Percentiles rank a stretch among this genome's conserved stretches.
phyloP scores from a whole-genome alignment of 2,888 invertebrate genomes.

The Leptura quadrifasciata region DNA sequence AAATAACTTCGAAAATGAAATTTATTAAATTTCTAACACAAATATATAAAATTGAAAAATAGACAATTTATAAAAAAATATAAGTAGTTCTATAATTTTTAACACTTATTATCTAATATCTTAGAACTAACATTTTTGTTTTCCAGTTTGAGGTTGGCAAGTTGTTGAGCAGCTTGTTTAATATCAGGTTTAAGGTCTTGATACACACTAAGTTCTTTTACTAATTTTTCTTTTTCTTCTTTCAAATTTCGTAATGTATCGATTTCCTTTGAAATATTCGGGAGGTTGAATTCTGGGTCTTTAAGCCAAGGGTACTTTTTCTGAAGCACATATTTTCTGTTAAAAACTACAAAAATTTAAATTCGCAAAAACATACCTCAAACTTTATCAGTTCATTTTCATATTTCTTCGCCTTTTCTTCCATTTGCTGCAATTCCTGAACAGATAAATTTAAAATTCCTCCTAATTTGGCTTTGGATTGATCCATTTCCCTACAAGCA shows the following conservation, averaged over 20 bases:
- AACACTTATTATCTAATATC: conserved; percentile 46
- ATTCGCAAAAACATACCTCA: conserved; percentile 60
- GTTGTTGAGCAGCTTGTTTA: conserved; percentile 66
- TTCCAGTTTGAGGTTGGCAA: conserved; percentile 64
- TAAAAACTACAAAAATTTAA: conserved; percentile 7
- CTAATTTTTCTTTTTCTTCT: conserved; percentile 63
- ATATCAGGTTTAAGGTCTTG: conserved; percentile 68
- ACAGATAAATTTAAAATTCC: conserved; percentile 49
- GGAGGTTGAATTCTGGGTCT: conserved; percentile 64
- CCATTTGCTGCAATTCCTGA: conserved; percentile 56
- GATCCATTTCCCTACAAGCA: conserved; percentile 53
- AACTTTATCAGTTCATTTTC: conserved; percentile 66
- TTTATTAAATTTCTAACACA: conserved; percentile 36
- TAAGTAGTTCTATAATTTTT: conserved; percentile 33
- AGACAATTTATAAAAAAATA: conserved; percentile 38
- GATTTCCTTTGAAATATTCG: conserved; percentile 65
- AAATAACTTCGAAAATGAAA: conserved; percentile 21
- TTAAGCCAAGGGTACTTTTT: conserved; percentile 62
- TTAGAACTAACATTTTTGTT: conserved; percentile 55
- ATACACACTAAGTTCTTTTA: conserved; percentile 65
- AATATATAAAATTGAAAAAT: conserved; percentile 40
- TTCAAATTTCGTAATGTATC: conserved; percentile 61
- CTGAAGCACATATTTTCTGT: conserved; percentile 44
- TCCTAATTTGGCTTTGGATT: conserved; percentile 43
- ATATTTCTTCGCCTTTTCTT: conserved; percentile 66